A percentile compares a stretch with the other conserved stretches of the same genome.
These are phyloP conservation scores for Esperia sulphurella DNA, from an alignment of 2,888 invertebrate species.

Conservation along the genomic window DNA sequence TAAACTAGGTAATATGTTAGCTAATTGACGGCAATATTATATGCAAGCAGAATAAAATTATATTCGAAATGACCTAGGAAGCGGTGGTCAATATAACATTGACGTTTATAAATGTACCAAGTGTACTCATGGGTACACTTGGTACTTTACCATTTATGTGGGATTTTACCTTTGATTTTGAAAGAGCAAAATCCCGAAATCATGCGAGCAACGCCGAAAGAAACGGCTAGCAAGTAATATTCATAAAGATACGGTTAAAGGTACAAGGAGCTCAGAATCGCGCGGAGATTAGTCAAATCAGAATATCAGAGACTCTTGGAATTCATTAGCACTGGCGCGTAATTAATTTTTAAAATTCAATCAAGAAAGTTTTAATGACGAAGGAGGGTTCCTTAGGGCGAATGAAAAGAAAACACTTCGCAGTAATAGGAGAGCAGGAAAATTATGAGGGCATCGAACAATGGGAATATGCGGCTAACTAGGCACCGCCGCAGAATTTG, in stretches of 20 bases:
- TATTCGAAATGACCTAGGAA: no score
- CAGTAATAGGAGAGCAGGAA: constrained; percentile 1
- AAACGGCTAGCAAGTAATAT: no score
- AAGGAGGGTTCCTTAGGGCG: constrained; percentile 1
- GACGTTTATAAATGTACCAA: no score
- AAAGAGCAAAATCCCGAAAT: no score
- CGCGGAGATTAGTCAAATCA: constrained; percentile 9
- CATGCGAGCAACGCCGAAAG: no score
- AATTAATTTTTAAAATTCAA: constrained; percentile 34
- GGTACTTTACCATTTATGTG: no score
- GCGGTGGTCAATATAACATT: no score
- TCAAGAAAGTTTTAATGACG: constrained; percentile 26
- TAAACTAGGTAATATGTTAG: no score
- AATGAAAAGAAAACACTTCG: constrained; percentile 1
- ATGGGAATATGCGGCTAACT: constrained; percentile 13
- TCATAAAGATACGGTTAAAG: neutral
- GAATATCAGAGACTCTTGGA: constrained; percentile 6
- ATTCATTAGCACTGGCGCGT: constrained; percentile 13
- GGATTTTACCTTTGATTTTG: no score
- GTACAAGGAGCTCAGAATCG: neutral
- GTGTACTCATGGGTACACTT: no score
- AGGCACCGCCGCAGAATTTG: constrained; percentile 3
- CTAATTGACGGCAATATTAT: no score
- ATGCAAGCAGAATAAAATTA: no score
- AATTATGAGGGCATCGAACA: constrained; percentile 7